Evolutionary conservation across 2,113 vertebrate genomes (phyloP), one percentile per base, ranked within the genome.

Genomic region (Sander lucioperca): DNA sequence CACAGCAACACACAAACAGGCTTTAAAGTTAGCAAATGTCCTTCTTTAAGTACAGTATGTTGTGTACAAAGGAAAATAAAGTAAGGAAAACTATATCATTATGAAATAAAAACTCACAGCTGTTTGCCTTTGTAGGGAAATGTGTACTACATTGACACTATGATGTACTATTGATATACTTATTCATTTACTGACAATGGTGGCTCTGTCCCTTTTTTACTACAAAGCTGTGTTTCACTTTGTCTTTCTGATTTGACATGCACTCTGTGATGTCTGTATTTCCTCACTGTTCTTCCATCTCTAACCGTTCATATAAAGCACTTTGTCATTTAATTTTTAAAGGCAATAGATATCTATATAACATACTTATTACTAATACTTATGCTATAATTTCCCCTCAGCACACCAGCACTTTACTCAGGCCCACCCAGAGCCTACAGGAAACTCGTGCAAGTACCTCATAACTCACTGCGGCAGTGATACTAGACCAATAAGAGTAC

Each of bases 391-490:
- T 75, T 11, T 87, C 47, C 80, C 80, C 75, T 79, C 80, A 87
- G 84, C 80, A 59, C 74, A 64, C 64, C 77, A 54, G 62, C 21
- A 36, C 68, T 84, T 39, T 66, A 23, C 27, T 73, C 47, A 74
- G 81, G 56, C 47, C 77, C 68, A 74, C 53, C 61, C 47, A 62
- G 82, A 88, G 88, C 88, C 86, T 77, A 21, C 79, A 89, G 86
- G 71, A 61, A 73, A 85, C 76, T 66, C 80, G 80, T 73, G 77
- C 79, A 88, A 86, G 88, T 82, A 79, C 69, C 82, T 56, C 74
- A 78, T 90, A 90, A 92, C 87, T 92, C 90, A 92, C 63, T 61
- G 1, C 75, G 74, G 61, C 85, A 89, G 84, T 43, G 77, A 74
- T 54, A 43, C 48, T 45, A 63, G 43, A 75, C 67, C 58, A 57